Conservation (phyloP, 1,140 invertebrate species). For the Drosophila kikkawai region DNA sequence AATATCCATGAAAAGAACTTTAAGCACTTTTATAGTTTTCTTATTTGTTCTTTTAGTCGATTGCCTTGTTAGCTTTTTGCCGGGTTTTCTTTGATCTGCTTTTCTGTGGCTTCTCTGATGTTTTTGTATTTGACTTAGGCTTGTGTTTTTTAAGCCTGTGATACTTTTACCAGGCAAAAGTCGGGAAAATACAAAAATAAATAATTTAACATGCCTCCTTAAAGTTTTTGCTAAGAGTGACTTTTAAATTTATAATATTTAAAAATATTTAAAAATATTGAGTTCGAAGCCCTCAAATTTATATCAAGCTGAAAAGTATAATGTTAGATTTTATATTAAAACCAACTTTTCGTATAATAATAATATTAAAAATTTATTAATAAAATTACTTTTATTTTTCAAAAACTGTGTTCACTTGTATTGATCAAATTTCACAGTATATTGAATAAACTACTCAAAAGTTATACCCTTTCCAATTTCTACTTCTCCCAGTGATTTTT, state of each 20-base stretch:
- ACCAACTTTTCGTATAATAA: too few species aligned
- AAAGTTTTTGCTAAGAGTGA: not conserved
- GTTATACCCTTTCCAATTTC: not conserved
- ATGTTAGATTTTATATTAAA: not conserved
- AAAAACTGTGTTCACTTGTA: too few species aligned
- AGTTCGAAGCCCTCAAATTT: not conserved
- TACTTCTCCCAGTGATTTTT: not conserved
- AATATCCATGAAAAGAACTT: slow-evolving; percentile 31
- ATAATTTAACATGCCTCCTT: not conserved
- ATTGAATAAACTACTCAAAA: not conserved
- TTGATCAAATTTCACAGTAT: not conserved
- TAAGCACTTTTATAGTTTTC: slow-evolving; percentile 1
- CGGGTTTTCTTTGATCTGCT: slow-evolving; percentile 55
- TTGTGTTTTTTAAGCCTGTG: slow-evolving; percentile 34
- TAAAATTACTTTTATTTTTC: too few species aligned
- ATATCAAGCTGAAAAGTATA: not conserved
- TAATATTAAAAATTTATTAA: too few species aligned
- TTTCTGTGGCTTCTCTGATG: slow-evolving; percentile 63
- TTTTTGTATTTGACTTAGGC: slow-evolving; percentile 21
- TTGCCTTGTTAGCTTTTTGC: slow-evolving; percentile 21
- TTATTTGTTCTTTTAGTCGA: slow-evolving; percentile 5
- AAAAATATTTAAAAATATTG: not conserved
- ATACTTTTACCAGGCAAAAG: slow-evolving; percentile 47
- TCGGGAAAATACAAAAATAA: slow-evolving; percentile 19
- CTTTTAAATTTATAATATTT: not conserved